Percentiles rank a stretch among this genome's conserved stretches.
Conservation (phyloP, 2,888 invertebrate species). For the Prosapia bicincta region DNA sequence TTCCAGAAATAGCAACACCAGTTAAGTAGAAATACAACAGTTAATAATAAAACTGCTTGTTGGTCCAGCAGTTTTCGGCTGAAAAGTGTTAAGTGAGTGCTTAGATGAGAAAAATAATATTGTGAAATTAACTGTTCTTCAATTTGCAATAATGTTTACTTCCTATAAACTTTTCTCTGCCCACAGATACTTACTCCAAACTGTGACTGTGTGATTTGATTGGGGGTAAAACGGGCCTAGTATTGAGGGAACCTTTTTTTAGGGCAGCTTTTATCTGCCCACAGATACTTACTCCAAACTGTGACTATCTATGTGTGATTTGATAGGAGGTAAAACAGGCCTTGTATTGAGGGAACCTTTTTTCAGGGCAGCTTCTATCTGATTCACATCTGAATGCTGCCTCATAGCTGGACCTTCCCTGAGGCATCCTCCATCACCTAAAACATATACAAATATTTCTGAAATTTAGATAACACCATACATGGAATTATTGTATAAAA, state of each 20-base stretch:
- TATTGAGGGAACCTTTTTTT: constrained; percentile 42
- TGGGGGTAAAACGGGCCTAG: constrained; percentile 36
- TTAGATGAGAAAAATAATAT: no score
- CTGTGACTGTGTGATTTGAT: constrained; percentile 39
- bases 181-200: constrained; percentile 7
- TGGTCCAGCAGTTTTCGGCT: no score
- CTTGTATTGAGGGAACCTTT: constrained; percentile 42
- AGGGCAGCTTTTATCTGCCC: constrained; percentile 43
- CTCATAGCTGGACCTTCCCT: constrained; percentile 32
- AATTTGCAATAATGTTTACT: no score
- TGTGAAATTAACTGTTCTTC: no score
- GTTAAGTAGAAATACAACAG: no score
- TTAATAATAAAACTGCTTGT: no score
- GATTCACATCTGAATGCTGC: constrained; percentile 36
- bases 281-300: constrained; percentile 6
- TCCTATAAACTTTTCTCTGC: no score
- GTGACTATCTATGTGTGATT: constrained; percentile 39
- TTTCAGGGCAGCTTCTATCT: constrained; percentile 43
- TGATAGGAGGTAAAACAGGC: constrained; percentile 32
- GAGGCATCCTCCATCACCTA: constrained; percentile 10
- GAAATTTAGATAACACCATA: no score
- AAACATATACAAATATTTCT: no score
- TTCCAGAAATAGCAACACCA: no score
- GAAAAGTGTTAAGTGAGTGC: no score
- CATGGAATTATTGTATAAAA: no score